A percentile compares a stretch with the other conserved stretches of the same genome.
These are phyloP conservation scores for Toxostoma redivivum DNA, from an alignment of 2,113 vertebrate species.

Conservation along the genomic window DNA sequence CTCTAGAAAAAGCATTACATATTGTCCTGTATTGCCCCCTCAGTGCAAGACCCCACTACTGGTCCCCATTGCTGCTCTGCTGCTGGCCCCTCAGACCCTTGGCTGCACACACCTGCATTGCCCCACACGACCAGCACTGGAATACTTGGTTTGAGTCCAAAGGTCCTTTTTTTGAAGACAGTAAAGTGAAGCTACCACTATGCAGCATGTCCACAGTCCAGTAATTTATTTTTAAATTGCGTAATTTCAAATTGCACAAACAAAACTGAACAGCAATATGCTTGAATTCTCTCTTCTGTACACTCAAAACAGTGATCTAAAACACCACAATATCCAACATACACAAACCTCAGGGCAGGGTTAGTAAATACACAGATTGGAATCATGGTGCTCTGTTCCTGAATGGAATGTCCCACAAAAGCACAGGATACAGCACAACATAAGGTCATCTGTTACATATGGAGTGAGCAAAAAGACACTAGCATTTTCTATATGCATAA, in stretches of 20 bases:
- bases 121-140: background rate
- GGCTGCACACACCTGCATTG: background rate
- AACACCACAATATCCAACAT: slow-evolving; percentile 98
- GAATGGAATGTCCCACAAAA: slow-evolving; percentile 91
- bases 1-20: background rate
- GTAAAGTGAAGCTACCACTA: slow-evolving; percentile 75
- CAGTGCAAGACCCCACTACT: slow-evolving; percentile 28
- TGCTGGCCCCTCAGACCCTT: background rate
- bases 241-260: slow-evolving; percentile 86
- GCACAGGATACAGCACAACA: slow-evolving; percentile 89
- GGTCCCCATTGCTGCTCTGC: slow-evolving; percentile 3
- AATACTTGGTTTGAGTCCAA: slow-evolving; percentile 5
- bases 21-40: background rate
- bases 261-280: slow-evolving; percentile 80
- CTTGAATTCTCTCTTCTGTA: slow-evolving; percentile 88
- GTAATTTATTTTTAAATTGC: slow-evolving; percentile 85
- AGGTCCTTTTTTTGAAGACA: slow-evolving; percentile 54
- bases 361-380: slow-evolving; percentile 86
- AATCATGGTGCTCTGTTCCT: slow-evolving; percentile 83
- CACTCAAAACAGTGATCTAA: slow-evolving; percentile 91
- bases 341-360: slow-evolving; percentile 89
- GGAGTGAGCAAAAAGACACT: slow-evolving; percentile 86
- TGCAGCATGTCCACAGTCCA: slow-evolving; percentile 85
- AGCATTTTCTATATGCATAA: slow-evolving; percentile 83
- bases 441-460: slow-evolving; percentile 83